These are phyloP conservation scores for Sylvietta virens DNA, from an alignment of 2,113 vertebrate genomes.

Conservation along the genomic window DNA sequence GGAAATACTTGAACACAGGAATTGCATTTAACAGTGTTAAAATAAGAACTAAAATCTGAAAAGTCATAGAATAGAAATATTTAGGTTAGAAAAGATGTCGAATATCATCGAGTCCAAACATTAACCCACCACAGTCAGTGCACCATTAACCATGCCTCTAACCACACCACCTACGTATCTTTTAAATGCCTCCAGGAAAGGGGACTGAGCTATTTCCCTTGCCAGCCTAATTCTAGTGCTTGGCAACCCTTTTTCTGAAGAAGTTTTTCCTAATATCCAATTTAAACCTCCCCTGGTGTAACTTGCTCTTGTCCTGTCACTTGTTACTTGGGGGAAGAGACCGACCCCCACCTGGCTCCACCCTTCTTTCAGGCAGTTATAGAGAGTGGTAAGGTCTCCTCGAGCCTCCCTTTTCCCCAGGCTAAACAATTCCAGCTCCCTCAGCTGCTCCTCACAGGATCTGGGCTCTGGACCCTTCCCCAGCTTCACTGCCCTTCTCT, in stretches of 20 bases:
- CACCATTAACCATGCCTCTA: background rate
- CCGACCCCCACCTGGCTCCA: fast-evolving
- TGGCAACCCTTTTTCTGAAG: background rate
- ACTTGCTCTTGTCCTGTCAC: too few species aligned
- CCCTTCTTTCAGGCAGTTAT: background rate
- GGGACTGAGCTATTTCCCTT: background rate
- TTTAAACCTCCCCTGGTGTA: background rate
- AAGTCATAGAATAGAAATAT: background rate
- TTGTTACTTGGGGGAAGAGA: background rate
- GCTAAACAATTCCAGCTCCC: background rate
- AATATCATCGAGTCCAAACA: background rate
- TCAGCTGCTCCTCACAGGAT: fast-evolving
- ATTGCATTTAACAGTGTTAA: background rate
- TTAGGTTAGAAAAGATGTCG: background rate
- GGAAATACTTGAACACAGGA: background rate
- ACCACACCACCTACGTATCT: background rate
- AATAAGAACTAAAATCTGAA: background rate
- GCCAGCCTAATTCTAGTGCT: background rate
- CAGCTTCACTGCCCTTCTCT: background rate
- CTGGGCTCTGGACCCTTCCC: background rate
- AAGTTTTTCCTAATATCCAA: background rate
- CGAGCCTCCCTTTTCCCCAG: background rate
- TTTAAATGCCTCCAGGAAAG: background rate
- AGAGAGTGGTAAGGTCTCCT: fast-evolving
- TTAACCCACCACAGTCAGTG: background rate